Evolutionary conservation across 1,140 invertebrate species (phyloP), one percentile per base, ranked within the genome.

Genomic region (Radopholus similis): DNA sequence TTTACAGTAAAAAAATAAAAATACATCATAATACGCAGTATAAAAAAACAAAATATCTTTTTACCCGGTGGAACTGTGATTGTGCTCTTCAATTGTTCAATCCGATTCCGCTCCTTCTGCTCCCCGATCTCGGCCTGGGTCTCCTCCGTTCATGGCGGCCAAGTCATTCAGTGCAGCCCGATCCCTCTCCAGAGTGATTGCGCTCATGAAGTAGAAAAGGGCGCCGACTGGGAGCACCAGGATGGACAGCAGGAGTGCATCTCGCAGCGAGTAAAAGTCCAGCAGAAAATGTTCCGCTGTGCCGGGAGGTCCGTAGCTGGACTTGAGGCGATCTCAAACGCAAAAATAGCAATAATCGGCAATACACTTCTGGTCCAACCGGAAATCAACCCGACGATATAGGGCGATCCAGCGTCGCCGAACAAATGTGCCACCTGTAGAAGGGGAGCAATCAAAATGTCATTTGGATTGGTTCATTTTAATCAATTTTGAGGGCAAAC

Each of bases 381-480:
- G 4, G 66, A 67, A 15, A 67, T n/a, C 35, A 74, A 18, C 8
- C 72, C 72, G 23, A 74, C 60, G 5, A 77, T 28, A 23, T 74
- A 74, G 13, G 72, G 72, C 0, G 75, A 77, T 6, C 68, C 58
- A 8, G 75, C 75, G 58, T 74, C 72, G 9, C 72, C 74, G 18
- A 74, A 55, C 13, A 75, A 23, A 74, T 78, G 72, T 2, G 49
- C 34, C 3, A 75, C 30, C 3, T 71, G 35, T 8, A 55, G 93
- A 86, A 95, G 93, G 77, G 95, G 90, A 21, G 93, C 92, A 86
- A 93, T 91, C 6, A 93, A 93, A 28, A 91, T 91, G 0, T 91
- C 91, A 80, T 93, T 42, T 1, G 18, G 18, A 42, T n/a, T 13
- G 11, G 38, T 1, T 1, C 38, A 42, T n/a, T 42, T 42, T 42